Evolutionary conservation across 1,140 invertebrate species (phyloP).

Genomic region (Zaprionus kolodkinae): DNA sequence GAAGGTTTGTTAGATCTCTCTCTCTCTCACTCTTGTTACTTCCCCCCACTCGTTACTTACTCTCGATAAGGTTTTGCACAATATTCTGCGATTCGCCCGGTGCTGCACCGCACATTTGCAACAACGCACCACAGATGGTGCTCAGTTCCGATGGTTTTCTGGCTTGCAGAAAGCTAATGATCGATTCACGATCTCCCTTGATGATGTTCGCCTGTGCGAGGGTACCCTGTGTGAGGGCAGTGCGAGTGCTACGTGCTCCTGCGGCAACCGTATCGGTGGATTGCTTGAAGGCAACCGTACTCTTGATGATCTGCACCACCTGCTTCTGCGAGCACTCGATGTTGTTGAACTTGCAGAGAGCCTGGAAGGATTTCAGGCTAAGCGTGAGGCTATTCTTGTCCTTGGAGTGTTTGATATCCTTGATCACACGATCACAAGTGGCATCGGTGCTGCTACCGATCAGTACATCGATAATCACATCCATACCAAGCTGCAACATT

Average conservation of each 20-base stretch:
- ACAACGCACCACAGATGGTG: slow-evolving; percentile 46
- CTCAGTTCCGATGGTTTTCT: slow-evolving; percentile 44
- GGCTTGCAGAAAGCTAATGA: slow-evolving; percentile 51
- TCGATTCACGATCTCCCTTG: slow-evolving; percentile 55
- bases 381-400: slow-evolving; percentile 60
- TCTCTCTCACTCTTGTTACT: too few relatives aligned
- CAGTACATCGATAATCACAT: slow-evolving; percentile 64
- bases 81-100: slow-evolving; percentile 47
- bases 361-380: slow-evolving; percentile 58
- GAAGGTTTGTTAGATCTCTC: too few relatives aligned
- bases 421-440: slow-evolving; percentile 53
- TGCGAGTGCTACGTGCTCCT: slow-evolving; percentile 51
- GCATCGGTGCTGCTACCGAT: slow-evolving; percentile 50
- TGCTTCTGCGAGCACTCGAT: slow-evolving; percentile 61
- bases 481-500: slow-evolving; percentile 62
- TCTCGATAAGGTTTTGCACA: slow-evolving; percentile 60
- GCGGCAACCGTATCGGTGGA: background rate
- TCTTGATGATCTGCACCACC: slow-evolving; percentile 65
- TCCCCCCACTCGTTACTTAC: slow-evolving; percentile 42
- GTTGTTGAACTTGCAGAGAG: slow-evolving; percentile 57
- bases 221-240: slow-evolving; percentile 14
- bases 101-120: slow-evolving; percentile 61
- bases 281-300: slow-evolving; percentile 16
- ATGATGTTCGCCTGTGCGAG: background rate
- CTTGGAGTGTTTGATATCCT: slow-evolving; percentile 56